Evolutionary conservation across 2,113 vertebrate species (phyloP).

Genomic region (Dendropsophus ebraccatus): DNA sequence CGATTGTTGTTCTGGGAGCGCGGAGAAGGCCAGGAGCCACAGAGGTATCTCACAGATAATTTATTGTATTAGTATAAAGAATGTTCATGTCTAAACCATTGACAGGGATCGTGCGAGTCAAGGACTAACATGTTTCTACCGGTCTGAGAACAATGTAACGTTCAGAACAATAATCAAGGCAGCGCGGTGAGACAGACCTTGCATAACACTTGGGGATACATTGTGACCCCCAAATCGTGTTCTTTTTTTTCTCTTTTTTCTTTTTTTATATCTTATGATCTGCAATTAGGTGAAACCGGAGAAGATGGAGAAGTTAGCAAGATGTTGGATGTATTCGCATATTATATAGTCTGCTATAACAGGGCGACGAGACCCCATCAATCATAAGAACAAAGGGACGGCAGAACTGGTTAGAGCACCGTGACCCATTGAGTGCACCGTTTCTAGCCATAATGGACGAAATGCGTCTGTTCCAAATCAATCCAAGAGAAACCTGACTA

Average conservation of each 20-base stretch:
- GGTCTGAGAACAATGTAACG: background rate
- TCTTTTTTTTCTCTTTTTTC: background rate
- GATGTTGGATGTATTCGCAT: background rate
- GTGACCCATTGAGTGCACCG: background rate
- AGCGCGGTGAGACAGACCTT: too few species aligned
- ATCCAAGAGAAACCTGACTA: too few species aligned
- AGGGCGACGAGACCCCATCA: too few species aligned
- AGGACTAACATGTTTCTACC: slow-evolving; percentile 17
- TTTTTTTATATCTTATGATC: background rate
- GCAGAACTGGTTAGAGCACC: background rate
- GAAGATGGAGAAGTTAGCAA: background rate
- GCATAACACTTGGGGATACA: background rate
- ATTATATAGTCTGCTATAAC: too few species aligned
- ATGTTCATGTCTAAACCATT: background rate
- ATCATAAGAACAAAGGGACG: background rate
- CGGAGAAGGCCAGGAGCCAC: background rate
- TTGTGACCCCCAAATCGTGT: background rate
- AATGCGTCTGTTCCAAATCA: too few species aligned
- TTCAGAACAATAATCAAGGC: background rate
- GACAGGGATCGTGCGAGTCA: background rate
- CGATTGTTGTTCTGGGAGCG: background rate
- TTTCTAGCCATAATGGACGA: too few species aligned
- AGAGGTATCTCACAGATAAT: background rate
- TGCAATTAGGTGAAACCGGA: background rate
- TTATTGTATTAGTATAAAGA: slow-evolving; percentile 24